Conservation (phyloP, 2,797 vertebrate genomes). For the Anomalospiza imberbis region DNA sequence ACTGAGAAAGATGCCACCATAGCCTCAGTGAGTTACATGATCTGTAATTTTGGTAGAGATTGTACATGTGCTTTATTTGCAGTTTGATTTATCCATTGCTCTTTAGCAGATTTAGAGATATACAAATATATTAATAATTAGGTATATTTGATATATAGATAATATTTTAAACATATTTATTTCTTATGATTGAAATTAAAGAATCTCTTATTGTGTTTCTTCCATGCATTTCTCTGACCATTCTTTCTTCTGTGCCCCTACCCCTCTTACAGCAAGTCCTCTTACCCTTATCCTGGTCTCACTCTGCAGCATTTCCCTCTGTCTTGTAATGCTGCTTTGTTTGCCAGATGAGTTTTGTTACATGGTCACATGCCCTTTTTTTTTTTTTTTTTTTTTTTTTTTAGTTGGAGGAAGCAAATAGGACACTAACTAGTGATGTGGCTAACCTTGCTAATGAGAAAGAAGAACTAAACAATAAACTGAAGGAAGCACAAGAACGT, state of each 20-base stretch:
- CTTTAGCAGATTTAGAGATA: neutral
- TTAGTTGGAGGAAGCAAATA: conserved; percentile 95
- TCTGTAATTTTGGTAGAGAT: neutral
- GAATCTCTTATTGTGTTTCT: neutral
- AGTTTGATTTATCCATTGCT: neutral
- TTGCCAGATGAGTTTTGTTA: neutral
- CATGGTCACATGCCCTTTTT: neutral
- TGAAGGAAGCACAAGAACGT: conserved; percentile 91
- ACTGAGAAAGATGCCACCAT: conserved; percentile 93
- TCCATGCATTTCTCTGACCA: neutral
- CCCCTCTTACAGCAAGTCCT: neutral
- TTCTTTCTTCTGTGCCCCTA: neutral
- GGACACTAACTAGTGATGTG: conserved; percentile 92
- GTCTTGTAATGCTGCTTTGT: neutral
- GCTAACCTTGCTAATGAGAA: conserved; percentile 94
- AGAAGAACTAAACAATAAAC: conserved; percentile 93
- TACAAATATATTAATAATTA: neutral
- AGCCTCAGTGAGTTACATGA: conserved; percentile 82
- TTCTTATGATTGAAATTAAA: neutral
- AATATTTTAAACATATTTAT: neutral
- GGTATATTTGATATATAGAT: no score
- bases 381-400: neutral
- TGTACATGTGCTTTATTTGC: neutral
- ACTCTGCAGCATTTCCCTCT: neutral
- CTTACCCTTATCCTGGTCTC: neutral